Evolutionary conservation across 1,140 invertebrate genomes (phyloP).

Genomic region (Drosophila lini): DNA sequence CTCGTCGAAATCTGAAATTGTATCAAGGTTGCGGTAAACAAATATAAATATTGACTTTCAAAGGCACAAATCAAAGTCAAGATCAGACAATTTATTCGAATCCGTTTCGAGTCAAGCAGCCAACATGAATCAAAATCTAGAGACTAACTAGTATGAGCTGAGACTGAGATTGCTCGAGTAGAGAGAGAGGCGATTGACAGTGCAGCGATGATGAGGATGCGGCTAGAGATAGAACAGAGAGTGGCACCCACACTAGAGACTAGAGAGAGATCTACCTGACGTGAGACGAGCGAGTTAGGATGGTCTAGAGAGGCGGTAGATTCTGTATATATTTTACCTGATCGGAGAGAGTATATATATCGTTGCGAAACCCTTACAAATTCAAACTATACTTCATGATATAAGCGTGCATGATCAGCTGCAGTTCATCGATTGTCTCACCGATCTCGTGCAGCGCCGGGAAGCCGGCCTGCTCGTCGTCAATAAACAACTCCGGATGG

Average conservation of each 20-base stretch:
- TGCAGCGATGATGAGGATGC: slow-evolving; percentile 43
- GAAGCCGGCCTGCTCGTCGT: slow-evolving; percentile 78
- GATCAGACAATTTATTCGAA: slow-evolving; percentile 37
- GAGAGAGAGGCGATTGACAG: slow-evolving; percentile 32
- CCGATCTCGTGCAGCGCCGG: slow-evolving; percentile 82
- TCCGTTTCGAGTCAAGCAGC: slow-evolving; percentile 43
- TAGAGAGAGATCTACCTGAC: slow-evolving; percentile 27
- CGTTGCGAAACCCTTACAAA: slow-evolving; percentile 53
- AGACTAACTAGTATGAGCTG: slow-evolving; percentile 46
- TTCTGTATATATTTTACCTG: slow-evolving; percentile 70
- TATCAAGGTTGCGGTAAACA: slow-evolving; percentile 62
- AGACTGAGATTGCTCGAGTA: slow-evolving; percentile 29
- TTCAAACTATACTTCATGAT: slow-evolving; percentile 84
- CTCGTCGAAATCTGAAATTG: slow-evolving; percentile 84
- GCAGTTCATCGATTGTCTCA: slow-evolving; percentile 84
- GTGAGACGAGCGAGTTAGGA: slow-evolving; percentile 37
- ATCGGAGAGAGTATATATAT: slow-evolving; percentile 48
- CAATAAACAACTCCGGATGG: slow-evolving; percentile 78
- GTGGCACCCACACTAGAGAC: slow-evolving; percentile 19
- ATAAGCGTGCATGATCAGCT: slow-evolving; percentile 82
- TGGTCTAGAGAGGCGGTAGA: slow-evolving; percentile 41
- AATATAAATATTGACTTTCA: slow-evolving; percentile 25
- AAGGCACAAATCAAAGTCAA: slow-evolving; percentile 20
- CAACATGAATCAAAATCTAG: slow-evolving; percentile 51
- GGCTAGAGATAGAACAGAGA: slow-evolving; percentile 18